Evolutionary conservation across 2,113 vertebrate genomes (phyloP), one percentile per base, ranked within the genome.

Genomic region (Octodon degus): DNA sequence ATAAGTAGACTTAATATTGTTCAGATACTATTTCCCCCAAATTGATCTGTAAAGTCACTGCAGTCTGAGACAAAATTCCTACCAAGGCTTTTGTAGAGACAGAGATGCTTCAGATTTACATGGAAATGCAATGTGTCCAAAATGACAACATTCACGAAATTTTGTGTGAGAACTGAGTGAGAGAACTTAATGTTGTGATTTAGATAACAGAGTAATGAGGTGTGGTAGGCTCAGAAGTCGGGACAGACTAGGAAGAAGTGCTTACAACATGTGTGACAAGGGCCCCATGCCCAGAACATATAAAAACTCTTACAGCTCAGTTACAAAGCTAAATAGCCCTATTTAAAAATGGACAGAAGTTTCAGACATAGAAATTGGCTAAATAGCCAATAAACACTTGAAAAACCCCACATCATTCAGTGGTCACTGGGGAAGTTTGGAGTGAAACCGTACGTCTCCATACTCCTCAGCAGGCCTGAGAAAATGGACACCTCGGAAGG

Each of bases 401-500:
- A 47, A 43, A 81, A 89, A 34, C 17, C 8, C 17, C 47, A 5
- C 62, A 0, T 63, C 34, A 3, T 70, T 24, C 37, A 2, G 62
- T 14, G 50, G 82, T 63, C 55, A 16, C 19, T 34, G 24, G 84
- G 50, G 87, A 70, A 67, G 20, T 19, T 24, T 37, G 7, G 2
- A 43, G 10, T 1, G 20, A 47, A 70, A 10, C 40, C 34, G 10
- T 43, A 1, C 37, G 20, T 1, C 53, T 12, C 0, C 19, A 0
- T 0, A 1, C 6, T 5, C 9, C 1, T 16, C 22, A n/a, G 30
- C 19, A 9, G 16, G 58, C 32, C 77, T 12, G 0, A 20, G 34
- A 11, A n/a, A 25, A 2, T 3, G 10, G 50, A 11, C 20, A 20
- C 0, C 9, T 1, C 1, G 12, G 4, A 24, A 2, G 1, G 8